phyloP scores from a whole-genome alignment of 1,140 invertebrate genomes.

The Musca vetustissima region DNA sequence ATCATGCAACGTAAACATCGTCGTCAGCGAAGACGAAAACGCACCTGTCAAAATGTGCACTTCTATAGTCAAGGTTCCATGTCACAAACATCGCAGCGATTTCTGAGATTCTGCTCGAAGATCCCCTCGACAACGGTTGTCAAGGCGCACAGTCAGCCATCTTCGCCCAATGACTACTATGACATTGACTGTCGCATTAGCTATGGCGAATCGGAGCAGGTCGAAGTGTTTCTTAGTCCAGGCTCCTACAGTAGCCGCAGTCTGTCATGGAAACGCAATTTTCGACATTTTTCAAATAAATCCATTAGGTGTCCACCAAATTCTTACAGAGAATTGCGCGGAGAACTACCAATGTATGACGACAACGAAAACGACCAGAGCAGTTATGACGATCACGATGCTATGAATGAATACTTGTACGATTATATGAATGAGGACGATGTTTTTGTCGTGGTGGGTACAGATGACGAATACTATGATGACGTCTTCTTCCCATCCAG shows the following conservation, averaged over 20 bases:
- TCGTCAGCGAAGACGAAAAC: background rate
- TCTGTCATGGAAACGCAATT: background rate
- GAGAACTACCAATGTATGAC: background rate
- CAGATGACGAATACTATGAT: too few relatives aligned
- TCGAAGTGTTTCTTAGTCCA: constrained; percentile 3
- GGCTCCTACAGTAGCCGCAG: background rate
- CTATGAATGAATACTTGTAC: background rate
- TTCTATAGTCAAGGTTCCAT: background rate
- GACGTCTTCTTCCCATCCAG: too few relatives aligned
- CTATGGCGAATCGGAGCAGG: constrained; percentile 25
- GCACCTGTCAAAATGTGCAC: too few relatives aligned
- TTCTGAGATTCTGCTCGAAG: background rate
- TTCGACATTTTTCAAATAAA: too few relatives aligned
- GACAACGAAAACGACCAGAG: background rate
- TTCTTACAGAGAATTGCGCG: background rate
- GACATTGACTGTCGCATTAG: constrained; percentile 25
- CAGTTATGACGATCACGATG: background rate
- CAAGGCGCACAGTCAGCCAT: too few relatives aligned
- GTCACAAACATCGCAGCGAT: background rate
- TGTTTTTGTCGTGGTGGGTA: too few relatives aligned
- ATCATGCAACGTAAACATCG: background rate
- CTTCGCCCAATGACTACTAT: background rate
- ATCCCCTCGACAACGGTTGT: too few relatives aligned
- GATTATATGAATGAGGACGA: too few relatives aligned
- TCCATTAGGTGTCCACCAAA: background rate